These are phyloP conservation scores for Hippoglossus stenolepis DNA, from an alignment of 2,113 vertebrate species.

Conservation along the genomic window DNA sequence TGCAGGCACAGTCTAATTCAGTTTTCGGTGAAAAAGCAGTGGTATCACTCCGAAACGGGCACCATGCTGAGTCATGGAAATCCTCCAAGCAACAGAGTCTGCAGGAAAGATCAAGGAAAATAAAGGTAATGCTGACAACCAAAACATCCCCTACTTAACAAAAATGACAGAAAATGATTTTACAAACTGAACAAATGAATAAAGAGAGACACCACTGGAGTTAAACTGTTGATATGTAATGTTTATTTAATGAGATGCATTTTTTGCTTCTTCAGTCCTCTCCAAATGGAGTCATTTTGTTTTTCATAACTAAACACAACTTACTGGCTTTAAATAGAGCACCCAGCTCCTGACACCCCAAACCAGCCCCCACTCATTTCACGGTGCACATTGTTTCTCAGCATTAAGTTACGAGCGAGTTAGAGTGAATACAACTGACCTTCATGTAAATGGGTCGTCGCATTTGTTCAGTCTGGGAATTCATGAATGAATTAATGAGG, in stretches of 20 bases:
- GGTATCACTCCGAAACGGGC: slow-evolving; percentile 67
- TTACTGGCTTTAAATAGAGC: not conserved
- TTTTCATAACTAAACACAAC: not conserved
- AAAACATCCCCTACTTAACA: slow-evolving; percentile 25
- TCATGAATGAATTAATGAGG: no score
- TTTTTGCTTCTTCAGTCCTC: not conserved
- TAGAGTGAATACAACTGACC: no score
- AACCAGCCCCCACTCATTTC: no score
- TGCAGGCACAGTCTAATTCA: slow-evolving; percentile 58
- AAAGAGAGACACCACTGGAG: not conserved
- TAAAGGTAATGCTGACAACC: slow-evolving; percentile 76
- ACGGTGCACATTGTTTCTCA: no score
- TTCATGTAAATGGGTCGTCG: no score
- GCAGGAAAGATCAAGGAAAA: slow-evolving; percentile 72
- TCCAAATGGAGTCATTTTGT: not conserved
- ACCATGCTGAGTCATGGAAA: slow-evolving; percentile 71
- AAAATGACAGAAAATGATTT: slow-evolving; percentile 15
- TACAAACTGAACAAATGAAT: not conserved
- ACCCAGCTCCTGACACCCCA: not conserved
- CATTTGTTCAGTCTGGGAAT: no score
- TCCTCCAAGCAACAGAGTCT: slow-evolving; percentile 70
- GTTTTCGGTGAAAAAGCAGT: slow-evolving; percentile 56
- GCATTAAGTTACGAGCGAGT: no score
- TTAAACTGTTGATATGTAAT: slow-evolving; percentile 7
- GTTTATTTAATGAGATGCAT: slow-evolving; percentile 14